Conservation (phyloP, 2,888 invertebrate genomes). For the Panzeria rudis region DNA sequence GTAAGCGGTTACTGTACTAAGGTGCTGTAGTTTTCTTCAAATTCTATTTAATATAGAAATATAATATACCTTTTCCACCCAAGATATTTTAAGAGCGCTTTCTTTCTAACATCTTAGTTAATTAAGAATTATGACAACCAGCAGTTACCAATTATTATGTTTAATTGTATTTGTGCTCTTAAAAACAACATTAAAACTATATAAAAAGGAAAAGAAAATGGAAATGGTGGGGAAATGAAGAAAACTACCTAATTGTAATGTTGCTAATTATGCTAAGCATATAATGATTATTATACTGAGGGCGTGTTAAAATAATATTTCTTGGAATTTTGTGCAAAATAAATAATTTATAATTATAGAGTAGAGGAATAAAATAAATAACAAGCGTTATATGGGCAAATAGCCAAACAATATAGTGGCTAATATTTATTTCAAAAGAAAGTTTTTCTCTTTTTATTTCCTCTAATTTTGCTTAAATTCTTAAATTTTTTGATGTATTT, state of each 20-base stretch:
- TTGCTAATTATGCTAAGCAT: slow-evolving; percentile 1
- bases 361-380: background rate
- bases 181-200: background rate
- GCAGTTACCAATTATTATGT: background rate
- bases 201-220: background rate
- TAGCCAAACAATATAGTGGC: too few relatives aligned
- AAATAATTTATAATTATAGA: background rate
- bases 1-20: too few relatives aligned
- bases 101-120: background rate
- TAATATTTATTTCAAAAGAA: too few relatives aligned
- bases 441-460: too few relatives aligned
- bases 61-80: too few relatives aligned
- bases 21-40: too few relatives aligned
- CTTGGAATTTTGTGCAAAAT: background rate
- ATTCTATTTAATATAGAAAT: too few relatives aligned
- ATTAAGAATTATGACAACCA: background rate
- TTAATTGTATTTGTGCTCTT: background rate
- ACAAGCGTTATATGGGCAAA: background rate
- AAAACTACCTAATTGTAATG: background rate
- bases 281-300: background rate
- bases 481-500: background rate
- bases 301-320: background rate
- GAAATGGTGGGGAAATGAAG: slow-evolving; percentile 1
- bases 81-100: background rate
- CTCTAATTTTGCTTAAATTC: background rate